phyloP scores from a whole-genome alignment of 1,140 invertebrate species.

The Megalopta genalis region DNA sequence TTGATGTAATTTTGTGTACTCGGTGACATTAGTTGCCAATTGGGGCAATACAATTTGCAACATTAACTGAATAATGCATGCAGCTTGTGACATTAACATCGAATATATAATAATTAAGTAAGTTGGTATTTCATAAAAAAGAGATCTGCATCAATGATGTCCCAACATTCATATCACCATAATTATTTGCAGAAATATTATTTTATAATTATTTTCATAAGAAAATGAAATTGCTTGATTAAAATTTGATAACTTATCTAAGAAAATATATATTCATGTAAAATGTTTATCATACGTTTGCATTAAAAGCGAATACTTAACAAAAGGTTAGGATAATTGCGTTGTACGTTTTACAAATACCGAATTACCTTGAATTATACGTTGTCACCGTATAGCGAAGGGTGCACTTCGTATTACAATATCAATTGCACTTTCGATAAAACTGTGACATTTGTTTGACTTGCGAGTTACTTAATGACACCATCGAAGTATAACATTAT shows the following conservation, averaged over 20 bases:
- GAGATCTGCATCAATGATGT: slow-evolving; percentile 44
- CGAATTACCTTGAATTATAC: slow-evolving; percentile 31
- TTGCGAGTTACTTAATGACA: slow-evolving; percentile 38
- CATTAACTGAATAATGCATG: not conserved
- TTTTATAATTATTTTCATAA: not conserved
- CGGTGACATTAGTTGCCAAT: too few relatives aligned
- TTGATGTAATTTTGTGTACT: not conserved
- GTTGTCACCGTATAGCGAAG: not conserved
- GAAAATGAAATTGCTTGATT: not conserved
- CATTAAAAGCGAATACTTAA: not conserved
- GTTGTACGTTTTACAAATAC: not conserved
- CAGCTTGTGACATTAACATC: too few relatives aligned
- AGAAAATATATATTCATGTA: slow-evolving; percentile 2
- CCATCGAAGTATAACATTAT: slow-evolving; percentile 31
- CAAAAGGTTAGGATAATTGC: slow-evolving; percentile 9
- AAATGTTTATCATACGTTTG: not conserved
- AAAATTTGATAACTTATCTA: not conserved
- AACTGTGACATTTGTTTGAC: slow-evolving; percentile 21
- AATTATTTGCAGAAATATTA: slow-evolving; percentile 8
- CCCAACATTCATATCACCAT: slow-evolving; percentile 46
- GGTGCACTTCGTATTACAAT: slow-evolving; percentile 21
- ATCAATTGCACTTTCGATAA: slow-evolving; percentile 8
- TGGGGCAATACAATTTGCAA: not conserved
- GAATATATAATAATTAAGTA: not conserved
- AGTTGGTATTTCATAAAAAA: not conserved